Evolutionary conservation across 1,140 invertebrate species (phyloP).

Genomic region (Leptopilina boulardi): DNA sequence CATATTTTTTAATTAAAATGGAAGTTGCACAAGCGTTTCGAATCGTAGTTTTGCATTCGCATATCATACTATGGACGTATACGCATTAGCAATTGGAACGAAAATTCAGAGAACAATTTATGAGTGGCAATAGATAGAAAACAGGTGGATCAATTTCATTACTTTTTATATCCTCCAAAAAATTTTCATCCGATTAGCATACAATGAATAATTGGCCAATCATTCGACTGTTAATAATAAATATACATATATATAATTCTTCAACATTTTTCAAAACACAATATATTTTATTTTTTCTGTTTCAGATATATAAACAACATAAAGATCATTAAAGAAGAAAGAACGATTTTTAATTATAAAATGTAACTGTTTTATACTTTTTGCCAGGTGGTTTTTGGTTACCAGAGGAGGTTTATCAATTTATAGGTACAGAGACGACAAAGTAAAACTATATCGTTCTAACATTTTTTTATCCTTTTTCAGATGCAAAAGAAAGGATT

Average conservation of each 20-base stretch:
- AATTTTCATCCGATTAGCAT: slow-evolving; percentile 2
- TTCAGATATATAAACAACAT: no score
- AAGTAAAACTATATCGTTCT: no score
- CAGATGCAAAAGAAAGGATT: no score
- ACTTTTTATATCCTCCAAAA: background rate
- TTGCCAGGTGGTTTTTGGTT: no score
- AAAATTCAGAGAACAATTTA: slow-evolving; percentile 25
- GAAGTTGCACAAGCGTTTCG: slow-evolving; percentile 45
- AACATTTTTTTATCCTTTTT: no score
- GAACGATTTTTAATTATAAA: no score
- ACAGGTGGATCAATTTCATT: slow-evolving; percentile 8
- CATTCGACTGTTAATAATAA: background rate
- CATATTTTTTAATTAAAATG: slow-evolving; percentile 57
- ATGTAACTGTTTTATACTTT: no score
- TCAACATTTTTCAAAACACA: no score
- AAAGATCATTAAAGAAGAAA: no score
- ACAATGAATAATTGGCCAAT: background rate
- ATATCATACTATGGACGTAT: slow-evolving; percentile 44
- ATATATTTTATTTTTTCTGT: no score
- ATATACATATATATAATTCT: background rate
- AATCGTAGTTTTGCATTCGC: slow-evolving; percentile 50
- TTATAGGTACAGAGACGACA: no score
- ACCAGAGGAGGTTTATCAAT: no score
- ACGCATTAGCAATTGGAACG: slow-evolving; percentile 16
- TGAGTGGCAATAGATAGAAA: background rate